phyloP scores from a whole-genome alignment of 2,888 invertebrate species.

The Pardosa pseudoannulata region DNA sequence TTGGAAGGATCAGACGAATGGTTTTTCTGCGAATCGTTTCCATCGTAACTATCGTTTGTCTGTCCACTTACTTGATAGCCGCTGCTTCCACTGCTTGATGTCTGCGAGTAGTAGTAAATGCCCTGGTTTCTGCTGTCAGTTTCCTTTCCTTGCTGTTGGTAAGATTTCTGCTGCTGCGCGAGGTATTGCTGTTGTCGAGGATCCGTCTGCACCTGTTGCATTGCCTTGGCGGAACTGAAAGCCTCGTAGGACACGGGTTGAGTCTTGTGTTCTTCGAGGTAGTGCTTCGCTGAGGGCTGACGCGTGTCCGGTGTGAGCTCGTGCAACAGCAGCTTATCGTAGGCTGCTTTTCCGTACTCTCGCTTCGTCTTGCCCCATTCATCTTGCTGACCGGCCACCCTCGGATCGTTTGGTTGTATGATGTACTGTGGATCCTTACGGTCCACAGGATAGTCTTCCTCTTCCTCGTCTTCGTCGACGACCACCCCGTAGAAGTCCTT shows the following conservation, averaged over 20 bases:
- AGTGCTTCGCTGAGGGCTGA: conserved; percentile 59
- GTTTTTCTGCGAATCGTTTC: conserved; percentile 17
- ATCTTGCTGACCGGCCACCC: neutral
- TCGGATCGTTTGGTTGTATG: conserved; percentile 46
- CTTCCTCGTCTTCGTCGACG: no score
- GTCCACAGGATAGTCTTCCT: conserved; percentile 16
- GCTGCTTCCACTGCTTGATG: neutral
- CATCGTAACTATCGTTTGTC: conserved; percentile 31
- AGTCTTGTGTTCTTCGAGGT: conserved; percentile 64
- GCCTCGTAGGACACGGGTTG: conserved; percentile 65
- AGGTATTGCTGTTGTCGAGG: conserved; percentile 26
- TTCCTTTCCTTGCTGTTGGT: conserved; percentile 22
- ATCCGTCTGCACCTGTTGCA: conserved; percentile 34
- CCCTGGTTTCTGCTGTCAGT: conserved; percentile 15
- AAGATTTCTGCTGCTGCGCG: conserved; percentile 58
- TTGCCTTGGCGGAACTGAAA: conserved; percentile 60
- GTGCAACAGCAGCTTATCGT: conserved; percentile 48
- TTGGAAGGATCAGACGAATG: conserved; percentile 23
- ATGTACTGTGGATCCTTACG: conserved; percentile 44
- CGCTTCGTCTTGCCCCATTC: conserved; percentile 21
- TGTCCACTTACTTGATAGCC: conserved; percentile 17
- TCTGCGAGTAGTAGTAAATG: conserved; percentile 18
- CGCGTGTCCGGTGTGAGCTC: conserved; percentile 55
- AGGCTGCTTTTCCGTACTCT: conserved; percentile 10
- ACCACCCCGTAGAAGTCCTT: conserved; percentile 53